Percentiles rank a stretch among this genome's conserved stretches.
phyloP scores from a whole-genome alignment of 2,888 invertebrate species.

The Isotomurus palustris region DNA sequence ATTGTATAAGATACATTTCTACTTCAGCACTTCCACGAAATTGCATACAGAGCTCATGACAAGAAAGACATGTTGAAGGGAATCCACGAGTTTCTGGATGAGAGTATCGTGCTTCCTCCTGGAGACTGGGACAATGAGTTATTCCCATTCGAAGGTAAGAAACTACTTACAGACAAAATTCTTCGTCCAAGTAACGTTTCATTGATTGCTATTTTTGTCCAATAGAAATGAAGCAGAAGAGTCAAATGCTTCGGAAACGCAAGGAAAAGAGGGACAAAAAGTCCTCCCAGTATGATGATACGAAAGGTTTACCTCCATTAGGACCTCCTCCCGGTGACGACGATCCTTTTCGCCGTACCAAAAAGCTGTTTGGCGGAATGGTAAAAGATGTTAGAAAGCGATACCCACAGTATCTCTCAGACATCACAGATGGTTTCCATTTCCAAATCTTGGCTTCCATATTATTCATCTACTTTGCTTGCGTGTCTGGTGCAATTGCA shows the following conservation, averaged over 20 bases:
- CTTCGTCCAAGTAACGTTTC: no score
- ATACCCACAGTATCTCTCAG: conserved; percentile 51
- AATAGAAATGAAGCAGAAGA: conserved; percentile 43
- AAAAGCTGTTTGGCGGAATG: conserved; percentile 53
- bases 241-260: conserved; percentile 31
- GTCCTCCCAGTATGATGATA: conserved; percentile 15
- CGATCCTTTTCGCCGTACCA: conserved; percentile 49
- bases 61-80: conserved; percentile 82
- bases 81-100: conserved; percentile 86
- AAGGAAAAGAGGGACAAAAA: conserved; percentile 30
- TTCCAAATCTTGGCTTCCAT: conserved; percentile 53
- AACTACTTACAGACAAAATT: no score
- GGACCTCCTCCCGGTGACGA: conserved; percentile 5
- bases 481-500: conserved; percentile 56
- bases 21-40: conserved; percentile 70
- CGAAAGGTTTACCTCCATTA: no score
- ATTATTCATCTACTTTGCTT: conserved; percentile 59
- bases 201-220: no score
- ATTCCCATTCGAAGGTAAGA: conserved; percentile 72
- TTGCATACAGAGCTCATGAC: conserved; percentile 84
- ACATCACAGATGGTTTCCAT: conserved; percentile 54
- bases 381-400: conserved; percentile 52
- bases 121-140: conserved; percentile 94
- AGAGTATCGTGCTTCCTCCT: conserved; percentile 92
- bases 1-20: neutral